phyloP scores from a whole-genome alignment of 2,888 invertebrate genomes.

The Tipula unca region DNA sequence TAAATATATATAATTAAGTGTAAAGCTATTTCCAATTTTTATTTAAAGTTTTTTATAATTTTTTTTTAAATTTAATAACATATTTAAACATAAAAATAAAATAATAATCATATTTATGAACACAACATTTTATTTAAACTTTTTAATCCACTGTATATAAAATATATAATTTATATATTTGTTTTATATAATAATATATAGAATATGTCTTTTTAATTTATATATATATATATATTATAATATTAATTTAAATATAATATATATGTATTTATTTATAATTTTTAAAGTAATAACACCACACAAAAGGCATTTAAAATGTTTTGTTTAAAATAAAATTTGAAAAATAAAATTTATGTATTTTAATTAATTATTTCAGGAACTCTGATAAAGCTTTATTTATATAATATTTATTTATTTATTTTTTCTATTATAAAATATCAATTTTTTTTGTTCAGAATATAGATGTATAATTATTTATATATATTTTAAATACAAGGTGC shows the following conservation, averaged over 20 bases:
- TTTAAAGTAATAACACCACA: constrained; percentile 1
- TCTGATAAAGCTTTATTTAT: constrained; percentile 17
- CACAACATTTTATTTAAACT: neutral
- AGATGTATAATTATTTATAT: neutral
- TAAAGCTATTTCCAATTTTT: constrained; percentile 9
- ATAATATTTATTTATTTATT: neutral
- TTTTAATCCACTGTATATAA: neutral
- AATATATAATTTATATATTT: neutral
- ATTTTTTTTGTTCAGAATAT: neutral
- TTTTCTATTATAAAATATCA: neutral
- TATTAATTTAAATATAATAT: neutral
- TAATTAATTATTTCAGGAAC: neutral
- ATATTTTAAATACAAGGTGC: neutral
- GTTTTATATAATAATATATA: neutral
- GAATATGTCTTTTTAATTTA: constrained; percentile 3
- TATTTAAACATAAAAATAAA: neutral
- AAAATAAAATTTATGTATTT: neutral
- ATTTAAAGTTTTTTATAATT: neutral
- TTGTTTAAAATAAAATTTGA: neutral
- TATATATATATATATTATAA: neutral
- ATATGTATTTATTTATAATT: neutral
- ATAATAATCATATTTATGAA: neutral
- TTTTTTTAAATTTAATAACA: neutral
- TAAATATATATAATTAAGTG: neutral
- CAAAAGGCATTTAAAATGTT: neutral